A percentile compares a stretch with the other conserved stretches of the same genome.
These are phyloP conservation scores for Keiferia lycopersicella DNA, from an alignment of 2,888 invertebrate genomes.

Conservation along the genomic window DNA sequence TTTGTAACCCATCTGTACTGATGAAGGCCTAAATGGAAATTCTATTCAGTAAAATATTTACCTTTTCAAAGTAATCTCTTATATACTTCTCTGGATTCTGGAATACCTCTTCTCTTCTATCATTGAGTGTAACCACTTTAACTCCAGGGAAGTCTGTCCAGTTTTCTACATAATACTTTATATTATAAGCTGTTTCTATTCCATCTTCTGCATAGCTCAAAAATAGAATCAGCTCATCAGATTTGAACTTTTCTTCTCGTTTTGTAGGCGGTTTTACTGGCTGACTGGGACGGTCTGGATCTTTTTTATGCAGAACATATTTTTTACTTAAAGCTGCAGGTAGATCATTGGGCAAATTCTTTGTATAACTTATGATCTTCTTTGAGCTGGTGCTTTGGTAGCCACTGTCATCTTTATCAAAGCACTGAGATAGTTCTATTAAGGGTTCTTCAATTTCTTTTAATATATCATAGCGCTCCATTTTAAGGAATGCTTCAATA, in stretches of 20 bases:
- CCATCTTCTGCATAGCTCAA: constrained; percentile 81
- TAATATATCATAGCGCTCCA: constrained; percentile 77
- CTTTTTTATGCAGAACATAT: constrained; percentile 49
- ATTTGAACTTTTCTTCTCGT: constrained; percentile 45
- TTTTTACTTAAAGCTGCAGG: constrained; percentile 68
- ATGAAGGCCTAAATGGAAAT: background rate
- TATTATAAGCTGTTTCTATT: constrained; percentile 66
- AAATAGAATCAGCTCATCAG: constrained; percentile 66
- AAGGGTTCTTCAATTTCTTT: constrained; percentile 72
- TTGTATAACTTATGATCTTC: constrained; percentile 62
- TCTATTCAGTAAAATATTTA: constrained; percentile 38
- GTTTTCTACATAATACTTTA: constrained; percentile 70
- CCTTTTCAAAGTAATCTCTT: constrained; percentile 80
- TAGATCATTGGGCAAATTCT: constrained; percentile 62
- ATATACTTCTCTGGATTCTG: constrained; percentile 80
- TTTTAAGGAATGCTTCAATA: constrained; percentile 68
- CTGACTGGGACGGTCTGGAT: constrained; percentile 49
- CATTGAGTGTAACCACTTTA: constrained; percentile 68
- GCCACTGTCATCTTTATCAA: constrained; percentile 71
- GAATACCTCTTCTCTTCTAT: constrained; percentile 73
- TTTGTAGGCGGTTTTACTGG: constrained; percentile 41
- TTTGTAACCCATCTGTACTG: background rate
- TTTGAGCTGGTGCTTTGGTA: constrained; percentile 65
- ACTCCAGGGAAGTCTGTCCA: constrained; percentile 67
- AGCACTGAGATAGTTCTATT: constrained; percentile 59